These are phyloP conservation scores for Drosophila nikananu DNA, from an alignment of 1,140 invertebrate genomes.

Conservation along the genomic window DNA sequence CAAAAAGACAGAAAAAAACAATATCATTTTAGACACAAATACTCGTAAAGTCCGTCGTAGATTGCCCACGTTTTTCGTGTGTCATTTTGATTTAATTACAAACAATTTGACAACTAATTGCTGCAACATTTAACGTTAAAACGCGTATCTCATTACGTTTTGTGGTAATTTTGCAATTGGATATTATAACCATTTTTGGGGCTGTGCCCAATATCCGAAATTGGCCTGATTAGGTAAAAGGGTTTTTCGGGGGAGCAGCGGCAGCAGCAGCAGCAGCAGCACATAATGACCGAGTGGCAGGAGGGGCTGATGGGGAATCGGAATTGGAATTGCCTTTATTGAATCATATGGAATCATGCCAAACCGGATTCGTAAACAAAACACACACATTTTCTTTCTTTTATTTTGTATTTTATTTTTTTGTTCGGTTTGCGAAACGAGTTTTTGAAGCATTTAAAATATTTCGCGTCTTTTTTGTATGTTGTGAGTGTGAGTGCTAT, in stretches of 20 bases:
- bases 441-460: conserved; percentile 68
- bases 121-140: conserved; percentile 77
- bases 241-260: not conserved
- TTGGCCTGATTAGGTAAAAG: conserved; percentile 21
- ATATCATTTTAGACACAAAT: conserved; percentile 78
- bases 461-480: conserved; percentile 24
- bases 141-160: conserved; percentile 78
- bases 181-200: conserved; percentile 59
- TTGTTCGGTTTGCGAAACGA: conserved; percentile 57
- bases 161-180: conserved; percentile 76
- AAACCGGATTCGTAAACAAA: conserved; percentile 78
- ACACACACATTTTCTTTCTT: conserved; percentile 32
- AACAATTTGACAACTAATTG: conserved; percentile 84
- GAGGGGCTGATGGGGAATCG: conserved; percentile 3
- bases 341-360: conserved; percentile 77
- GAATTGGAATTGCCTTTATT: conserved; percentile 42
- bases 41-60: conserved; percentile 37
- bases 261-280: not conserved
- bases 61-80: conserved; percentile 53
- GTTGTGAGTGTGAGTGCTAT: conserved; percentile 7
- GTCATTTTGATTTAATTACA: conserved; percentile 83
- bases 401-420: conserved; percentile 14
- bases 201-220: conserved; percentile 60
- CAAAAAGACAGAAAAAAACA: conserved; percentile 33
- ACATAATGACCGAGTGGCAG: not conserved